Percentiles rank a stretch among this genome's conserved stretches.
Conservation (phyloP, 2,888 invertebrate species). For the Labia minor region DNA sequence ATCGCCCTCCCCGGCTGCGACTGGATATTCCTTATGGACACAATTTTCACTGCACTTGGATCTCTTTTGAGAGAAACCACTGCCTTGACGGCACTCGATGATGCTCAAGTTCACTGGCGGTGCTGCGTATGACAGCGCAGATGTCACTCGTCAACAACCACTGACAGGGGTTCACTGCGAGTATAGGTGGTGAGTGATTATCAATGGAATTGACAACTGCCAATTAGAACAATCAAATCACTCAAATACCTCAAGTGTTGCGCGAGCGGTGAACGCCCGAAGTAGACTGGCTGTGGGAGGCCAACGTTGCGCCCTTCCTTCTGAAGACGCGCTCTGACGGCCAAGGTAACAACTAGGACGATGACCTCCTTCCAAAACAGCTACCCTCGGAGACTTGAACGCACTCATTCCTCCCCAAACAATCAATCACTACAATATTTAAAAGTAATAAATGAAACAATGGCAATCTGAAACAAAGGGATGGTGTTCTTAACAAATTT, state of each 20-base stretch:
- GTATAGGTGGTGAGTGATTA: no score
- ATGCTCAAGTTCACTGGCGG: background rate
- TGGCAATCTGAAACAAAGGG: no score
- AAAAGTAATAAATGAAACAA: no score
- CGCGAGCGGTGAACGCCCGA: background rate
- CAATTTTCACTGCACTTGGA: conserved; percentile 8
- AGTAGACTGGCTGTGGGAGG: background rate
- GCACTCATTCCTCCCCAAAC: no score
- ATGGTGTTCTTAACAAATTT: no score
- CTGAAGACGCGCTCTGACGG: background rate
- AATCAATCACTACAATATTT: no score
- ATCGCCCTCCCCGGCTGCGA: conserved; percentile 13
- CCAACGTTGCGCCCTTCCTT: background rate
- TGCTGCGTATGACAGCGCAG: background rate
- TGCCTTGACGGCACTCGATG: background rate
- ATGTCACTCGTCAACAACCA: background rate
- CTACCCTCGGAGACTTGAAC: background rate
- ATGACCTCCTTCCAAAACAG: background rate
- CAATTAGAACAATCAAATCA: no score
- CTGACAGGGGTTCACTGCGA: no score
- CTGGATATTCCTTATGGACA: conserved; percentile 13
- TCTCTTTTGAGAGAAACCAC: background rate
- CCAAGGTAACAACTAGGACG: background rate
- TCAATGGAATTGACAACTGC: no score
- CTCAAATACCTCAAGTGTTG: no score